Evolutionary conservation across 2,888 invertebrate genomes (phyloP).

Genomic region (Campopleginae sp.): DNA sequence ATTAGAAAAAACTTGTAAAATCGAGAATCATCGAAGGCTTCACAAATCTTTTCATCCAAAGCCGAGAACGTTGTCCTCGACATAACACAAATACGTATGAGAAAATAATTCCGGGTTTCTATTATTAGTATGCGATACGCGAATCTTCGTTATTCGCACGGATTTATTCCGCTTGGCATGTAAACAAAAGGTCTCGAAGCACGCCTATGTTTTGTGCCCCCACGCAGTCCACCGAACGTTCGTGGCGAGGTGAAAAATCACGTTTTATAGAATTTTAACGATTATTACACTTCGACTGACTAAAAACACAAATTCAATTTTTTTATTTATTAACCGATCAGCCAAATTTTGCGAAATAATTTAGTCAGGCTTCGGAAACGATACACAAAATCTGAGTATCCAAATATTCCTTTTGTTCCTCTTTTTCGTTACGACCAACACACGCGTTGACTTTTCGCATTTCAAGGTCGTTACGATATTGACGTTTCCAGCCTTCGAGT

Average conservation of each 20-base stretch:
- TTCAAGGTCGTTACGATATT: too few relatives aligned
- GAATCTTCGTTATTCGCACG: neutral
- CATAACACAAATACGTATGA: conserved; percentile 34
- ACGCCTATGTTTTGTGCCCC: neutral
- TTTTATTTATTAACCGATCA: neutral
- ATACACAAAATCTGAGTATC: neutral
- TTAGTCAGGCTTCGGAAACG: neutral
- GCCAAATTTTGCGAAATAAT: neutral
- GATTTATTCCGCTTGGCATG: conserved; percentile 20
- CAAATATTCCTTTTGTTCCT: neutral
- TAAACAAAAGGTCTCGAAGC: conserved; percentile 36
- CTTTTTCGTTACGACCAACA: too few relatives aligned
- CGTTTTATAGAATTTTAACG: neutral
- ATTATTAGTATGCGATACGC: conserved; percentile 21
- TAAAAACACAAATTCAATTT: neutral
- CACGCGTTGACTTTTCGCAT: too few relatives aligned
- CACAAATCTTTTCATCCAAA: neutral
- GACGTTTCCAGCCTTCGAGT: too few relatives aligned
- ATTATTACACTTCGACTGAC: neutral
- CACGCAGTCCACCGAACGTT: neutral
- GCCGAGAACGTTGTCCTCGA: conserved; percentile 41
- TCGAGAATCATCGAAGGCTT: neutral
- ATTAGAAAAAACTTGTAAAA: neutral
- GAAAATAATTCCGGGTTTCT: conserved; percentile 42
- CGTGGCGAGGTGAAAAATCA: neutral